Base-by-base conservation (phyloP, 2,113 vertebrate genomes). In the Sciurus niger region DNA sequence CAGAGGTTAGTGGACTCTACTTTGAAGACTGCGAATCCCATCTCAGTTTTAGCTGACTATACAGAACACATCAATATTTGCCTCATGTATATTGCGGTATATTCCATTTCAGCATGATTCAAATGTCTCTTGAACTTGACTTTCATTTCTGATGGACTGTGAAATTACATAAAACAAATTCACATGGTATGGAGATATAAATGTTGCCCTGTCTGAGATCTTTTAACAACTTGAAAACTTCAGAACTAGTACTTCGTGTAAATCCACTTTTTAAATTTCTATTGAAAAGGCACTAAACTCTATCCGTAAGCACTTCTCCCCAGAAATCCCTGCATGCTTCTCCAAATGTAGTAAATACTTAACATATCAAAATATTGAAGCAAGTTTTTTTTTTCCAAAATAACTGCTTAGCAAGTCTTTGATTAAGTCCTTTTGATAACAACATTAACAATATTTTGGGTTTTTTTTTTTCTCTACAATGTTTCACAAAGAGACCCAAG, bases 111-210 rank as follows among this genome's bases (percentile, higher is more conserved):
- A 65, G n/a, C 70, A 85, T 65, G 72, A 65, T 60, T 43, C 37
- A 84, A 90, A 28, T 6, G 25, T 86, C 51, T 93, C 22, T 80
- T 86, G 32, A 84, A 90, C 22, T 55, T 94, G 18, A 91, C 60
- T 94, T 4, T 89, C 28, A 93, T 91, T 93, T 83, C 70, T 87
- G 37, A 89, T 79, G 58, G 17, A 60, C 67, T 93, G 28, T 84
- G 84, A 95, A 89, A 92, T 87, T 89, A 78, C 43, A 40, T 77
- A 68, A 90, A 91, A 78, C 40, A 86, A 92, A 77, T 65, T 73
- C 10, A 55, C 40, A 70, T 34, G 16, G 12, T 85, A 68, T 73
- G 1, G 58, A 92, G 43, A 48, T 30, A 89, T 51, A 68, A 63
- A 76, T 34, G 32, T 20, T 77, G 37, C 37, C 51, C 73, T 90